These are phyloP conservation scores for Catocala nupta DNA, from an alignment of 2,888 invertebrate species.

Conservation along the genomic window DNA sequence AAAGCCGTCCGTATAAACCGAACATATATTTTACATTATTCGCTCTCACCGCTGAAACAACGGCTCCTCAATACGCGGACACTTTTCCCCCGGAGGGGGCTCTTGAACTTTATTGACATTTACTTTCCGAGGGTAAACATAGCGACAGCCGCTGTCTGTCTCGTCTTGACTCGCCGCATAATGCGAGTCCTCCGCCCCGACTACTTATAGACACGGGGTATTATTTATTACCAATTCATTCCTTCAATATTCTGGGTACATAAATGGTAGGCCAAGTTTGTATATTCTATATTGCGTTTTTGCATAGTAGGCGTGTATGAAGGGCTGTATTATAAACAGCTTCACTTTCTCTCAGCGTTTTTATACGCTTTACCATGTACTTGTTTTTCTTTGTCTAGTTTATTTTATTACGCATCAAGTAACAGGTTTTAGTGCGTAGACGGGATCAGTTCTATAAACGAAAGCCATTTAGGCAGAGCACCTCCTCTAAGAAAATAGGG, in stretches of 20 bases:
- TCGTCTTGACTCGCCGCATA: conserved; percentile 57
- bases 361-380: conserved; percentile 19
- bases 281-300: conserved; percentile 28
- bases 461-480: conserved; percentile 20
- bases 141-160: conserved; percentile 71
- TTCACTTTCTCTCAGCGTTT: conserved; percentile 21
- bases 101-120: conserved; percentile 85
- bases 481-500: conserved; percentile 5
- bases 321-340: conserved; percentile 24
- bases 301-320: conserved; percentile 25
- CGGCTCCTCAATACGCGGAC: conserved; percentile 66
- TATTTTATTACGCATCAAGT: conserved; percentile 30
- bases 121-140: conserved; percentile 83
- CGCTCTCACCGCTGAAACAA: conserved; percentile 64
- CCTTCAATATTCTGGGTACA: conserved; percentile 43
- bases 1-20: conserved; percentile 38
- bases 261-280: conserved; percentile 28
- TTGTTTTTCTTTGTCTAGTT: conserved; percentile 31
- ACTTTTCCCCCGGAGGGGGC: conserved; percentile 73
- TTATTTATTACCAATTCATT: conserved; percentile 62
- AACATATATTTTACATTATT: conserved; percentile 58
- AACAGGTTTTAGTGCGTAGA: conserved; percentile 35
- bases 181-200: conserved; percentile 39
- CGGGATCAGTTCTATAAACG: conserved; percentile 21
- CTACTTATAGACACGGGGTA: conserved; percentile 48